Base-by-base conservation (phyloP, 2,797 vertebrate genomes). In the Leptatherina wallacei region DNA sequence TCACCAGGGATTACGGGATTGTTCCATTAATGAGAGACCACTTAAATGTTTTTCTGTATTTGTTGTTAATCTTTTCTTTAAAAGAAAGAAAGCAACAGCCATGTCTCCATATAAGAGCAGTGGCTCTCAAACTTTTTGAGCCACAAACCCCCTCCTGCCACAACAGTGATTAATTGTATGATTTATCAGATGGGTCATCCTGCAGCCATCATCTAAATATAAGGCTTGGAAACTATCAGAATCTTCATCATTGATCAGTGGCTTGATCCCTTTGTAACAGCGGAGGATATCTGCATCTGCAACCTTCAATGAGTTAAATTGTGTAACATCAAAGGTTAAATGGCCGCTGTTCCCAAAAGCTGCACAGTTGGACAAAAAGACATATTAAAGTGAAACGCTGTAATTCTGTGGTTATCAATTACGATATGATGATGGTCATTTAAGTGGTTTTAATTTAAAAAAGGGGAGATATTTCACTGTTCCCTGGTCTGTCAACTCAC, bases 221-320 rank as follows among this genome's bases (percentile, higher is more conserved):
- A n/a, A n/a, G n/a, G n/a, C n/a, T n/a, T n/a, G n/a, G n/a, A n/a
- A n/a, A n/a, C n/a, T n/a, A n/a, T n/a, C n/a, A n/a, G n/a, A n/a
- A n/a, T n/a, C n/a, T n/a, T n/a, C n/a, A n/a, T n/a, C n/a, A n/a
- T 11, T 56, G 13, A 60, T 13, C 30, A 20, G 4, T 30, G 16
- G 54, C 14, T 51, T 38, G 13, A 64, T 24, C 29, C 29, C 35
- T 10, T 30, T 68, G 27, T 18, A 22, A 57, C 64, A 75, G 49
- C 33, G 64, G 57, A 61, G 24, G 47, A 62, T 51, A 49, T 2
- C 30, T 32, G 30, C 59, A n/a, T 66, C 30, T 30, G 62, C 47
- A 84, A 82, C 85, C 80, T 80, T 88, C 72, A 77, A 22, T 27
- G 33, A 55, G 9, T 2, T 62, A 51, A 59, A 40, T 77, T 85